phyloP scores from a whole-genome alignment of 1,140 invertebrate species.

The Neomicropteryx cornuta region DNA sequence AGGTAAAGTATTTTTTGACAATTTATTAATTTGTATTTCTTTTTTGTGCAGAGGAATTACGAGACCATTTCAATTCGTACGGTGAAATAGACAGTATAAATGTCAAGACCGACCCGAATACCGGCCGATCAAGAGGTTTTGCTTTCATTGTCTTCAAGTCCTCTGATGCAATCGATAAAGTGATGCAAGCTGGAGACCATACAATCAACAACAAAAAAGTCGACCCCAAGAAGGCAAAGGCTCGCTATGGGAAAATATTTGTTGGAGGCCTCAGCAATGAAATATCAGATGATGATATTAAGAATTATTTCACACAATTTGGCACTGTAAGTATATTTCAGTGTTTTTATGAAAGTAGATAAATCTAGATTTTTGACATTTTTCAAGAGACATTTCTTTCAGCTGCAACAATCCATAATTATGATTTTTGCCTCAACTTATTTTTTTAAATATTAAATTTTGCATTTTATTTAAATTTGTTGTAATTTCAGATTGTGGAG shows the following conservation, averaged over 20 bases:
- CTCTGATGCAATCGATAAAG: conserved; percentile 83
- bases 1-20: conserved; percentile 2
- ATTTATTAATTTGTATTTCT: conserved; percentile 21
- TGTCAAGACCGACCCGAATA: conserved; percentile 86
- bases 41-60: conserved; percentile 73
- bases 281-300: conserved; percentile 86
- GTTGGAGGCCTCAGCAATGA: conserved; percentile 86
- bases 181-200: conserved; percentile 75
- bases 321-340: conserved; percentile 63
- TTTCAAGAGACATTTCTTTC: conserved; percentile 6
- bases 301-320: conserved; percentile 80
- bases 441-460: conserved; percentile 1
- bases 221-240: conserved; percentile 91
- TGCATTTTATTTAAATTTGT: conserved; percentile 10
- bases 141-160: conserved; percentile 91
- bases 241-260: conserved; percentile 88
- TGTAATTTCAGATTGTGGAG: conserved; percentile 68
- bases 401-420: conserved; percentile 4
- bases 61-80: conserved; percentile 81
- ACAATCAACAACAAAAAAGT: conserved; percentile 89
- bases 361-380: conserved; percentile 6
- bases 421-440: conserved; percentile 9
- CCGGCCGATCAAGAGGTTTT: conserved; percentile 82
- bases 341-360: not conserved
- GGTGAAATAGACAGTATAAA: conserved; percentile 90